Conservation (phyloP, 2,113 vertebrate genomes). For the Ibidorhyncha struthersii region DNA sequence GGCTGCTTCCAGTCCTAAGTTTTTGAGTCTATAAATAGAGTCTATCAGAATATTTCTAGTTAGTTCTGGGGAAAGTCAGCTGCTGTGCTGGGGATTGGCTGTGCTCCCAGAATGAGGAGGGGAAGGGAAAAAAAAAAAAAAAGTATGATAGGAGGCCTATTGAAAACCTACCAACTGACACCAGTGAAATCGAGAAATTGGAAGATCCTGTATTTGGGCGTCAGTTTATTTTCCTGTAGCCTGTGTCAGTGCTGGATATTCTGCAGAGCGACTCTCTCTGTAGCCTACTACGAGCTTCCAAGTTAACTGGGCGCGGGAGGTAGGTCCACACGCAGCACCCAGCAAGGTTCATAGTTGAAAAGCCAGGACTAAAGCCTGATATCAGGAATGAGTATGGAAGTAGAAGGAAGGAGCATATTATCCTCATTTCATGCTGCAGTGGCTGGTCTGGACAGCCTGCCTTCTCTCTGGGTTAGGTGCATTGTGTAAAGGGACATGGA, state of each 20-base stretch:
- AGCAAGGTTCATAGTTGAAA: background rate
- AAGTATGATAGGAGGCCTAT: conserved; percentile 52
- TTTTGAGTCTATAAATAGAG: conserved; percentile 69
- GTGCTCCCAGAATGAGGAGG: conserved; percentile 62
- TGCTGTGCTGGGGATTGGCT: conserved; percentile 65
- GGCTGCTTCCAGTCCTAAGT: conserved; percentile 60
- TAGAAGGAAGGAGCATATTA: background rate
- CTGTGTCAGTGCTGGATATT: background rate
- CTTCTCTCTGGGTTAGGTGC: background rate
- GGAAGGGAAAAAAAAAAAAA: background rate
- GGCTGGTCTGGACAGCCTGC: background rate
- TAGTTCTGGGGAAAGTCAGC: conserved; percentile 70
- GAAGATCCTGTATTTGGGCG: background rate
- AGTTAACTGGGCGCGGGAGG: background rate
- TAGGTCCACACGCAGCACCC: background rate
- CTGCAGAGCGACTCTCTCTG: background rate
- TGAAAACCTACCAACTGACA: conserved; percentile 62
- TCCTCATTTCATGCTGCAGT: background rate
- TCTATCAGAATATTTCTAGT: conserved; percentile 72
- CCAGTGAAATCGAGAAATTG: conserved; percentile 18
- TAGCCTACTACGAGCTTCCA: background rate
- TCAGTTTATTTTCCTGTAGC: conserved; percentile 15
- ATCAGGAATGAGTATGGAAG: background rate
- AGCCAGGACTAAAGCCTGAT: background rate
- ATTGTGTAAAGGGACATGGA: background rate